Base-by-base conservation (phyloP, 2,797 vertebrate genomes). In the Pseudochirops cupreus region DNA sequence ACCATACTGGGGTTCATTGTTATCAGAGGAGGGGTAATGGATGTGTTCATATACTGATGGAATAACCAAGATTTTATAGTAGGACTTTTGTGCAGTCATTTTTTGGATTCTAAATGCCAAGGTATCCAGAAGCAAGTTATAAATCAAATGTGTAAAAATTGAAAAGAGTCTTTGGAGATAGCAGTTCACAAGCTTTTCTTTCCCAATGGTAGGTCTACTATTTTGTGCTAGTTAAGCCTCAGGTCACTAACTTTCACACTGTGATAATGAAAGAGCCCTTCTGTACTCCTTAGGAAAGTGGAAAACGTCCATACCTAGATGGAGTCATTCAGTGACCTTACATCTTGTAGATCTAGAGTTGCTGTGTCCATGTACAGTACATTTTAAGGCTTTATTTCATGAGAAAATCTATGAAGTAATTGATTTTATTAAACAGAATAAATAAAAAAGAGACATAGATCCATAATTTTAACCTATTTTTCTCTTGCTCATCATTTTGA, bases 341-440 rank as follows among this genome's bases (percentile, higher is more conserved):
- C 0, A 91, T 14, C 89, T 82, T 74, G 95, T 93, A 94, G 91
- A 92, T 93, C 93, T 94, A 87, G 0, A 58, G 14, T 91, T 94
- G n/a, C n/a, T 59, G 56, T 3, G 29, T 56, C 13, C 33, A 5
- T 39, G 39, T 59, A 56, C 56, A 50, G 26, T 74, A 82, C 67
- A 82, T 82, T 82, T 46, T 39, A 82, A 46, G 2, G 18, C 14
- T 90, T 96, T 14, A 67, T 0, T 82, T 1, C 29, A 95, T 90
- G 14, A 92, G 46, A 92, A 96, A 93, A 94, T 93, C 90, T 10
- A 74, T 29, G 54, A 91, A 0, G 52, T 39, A 87, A 6, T 24
- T 21, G 6, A 18, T 18, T 46, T 39, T 82, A 39, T 24, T 46
- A 82, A 82, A 46, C 1, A 82, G 16, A 82, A 82, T n/a, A 39